phyloP scores from a whole-genome alignment of 2,888 invertebrate genomes.

The Latrodectus hesperus region DNA sequence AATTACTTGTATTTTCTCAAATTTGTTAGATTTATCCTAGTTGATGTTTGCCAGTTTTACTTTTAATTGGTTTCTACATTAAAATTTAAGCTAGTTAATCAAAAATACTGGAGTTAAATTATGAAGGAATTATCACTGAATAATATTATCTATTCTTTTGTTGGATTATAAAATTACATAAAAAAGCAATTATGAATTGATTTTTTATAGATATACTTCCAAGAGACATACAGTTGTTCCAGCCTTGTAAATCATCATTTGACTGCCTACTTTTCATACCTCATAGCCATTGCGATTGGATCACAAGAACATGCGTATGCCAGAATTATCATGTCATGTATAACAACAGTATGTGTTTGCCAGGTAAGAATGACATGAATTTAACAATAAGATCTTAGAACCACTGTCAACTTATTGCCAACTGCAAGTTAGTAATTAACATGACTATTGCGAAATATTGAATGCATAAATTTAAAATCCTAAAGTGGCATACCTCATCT shows the following conservation, averaged over 20 bases:
- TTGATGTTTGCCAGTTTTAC: no score
- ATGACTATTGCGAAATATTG: no score
- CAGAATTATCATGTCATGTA: conserved; percentile 74
- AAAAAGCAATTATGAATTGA: not conserved
- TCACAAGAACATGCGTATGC: conserved; percentile 68
- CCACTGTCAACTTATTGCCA: not conserved
- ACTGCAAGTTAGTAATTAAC: not conserved
- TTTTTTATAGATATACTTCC: conserved; percentile 38
- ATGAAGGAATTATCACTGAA: no score
- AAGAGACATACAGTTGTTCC: conserved; percentile 32
- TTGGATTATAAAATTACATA: no score
- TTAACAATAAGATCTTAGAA: not conserved
- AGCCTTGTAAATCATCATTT: conserved; percentile 69
- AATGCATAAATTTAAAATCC: no score
- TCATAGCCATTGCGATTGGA: conserved; percentile 70
- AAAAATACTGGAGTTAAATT: no score
- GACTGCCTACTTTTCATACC: conserved; percentile 70
- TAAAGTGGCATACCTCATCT: no score
- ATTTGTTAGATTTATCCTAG: no score
- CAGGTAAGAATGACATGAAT: conserved; percentile 81
- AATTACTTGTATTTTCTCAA: no score
- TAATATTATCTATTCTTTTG: no score
- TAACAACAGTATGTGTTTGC: conserved; percentile 86
- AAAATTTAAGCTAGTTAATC: no score
- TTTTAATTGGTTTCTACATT: no score